A percentile compares a stretch with the other conserved stretches of the same genome.
Conservation (phyloP, 2,888 invertebrate genomes). For the Sclerodermus sp. region DNA sequence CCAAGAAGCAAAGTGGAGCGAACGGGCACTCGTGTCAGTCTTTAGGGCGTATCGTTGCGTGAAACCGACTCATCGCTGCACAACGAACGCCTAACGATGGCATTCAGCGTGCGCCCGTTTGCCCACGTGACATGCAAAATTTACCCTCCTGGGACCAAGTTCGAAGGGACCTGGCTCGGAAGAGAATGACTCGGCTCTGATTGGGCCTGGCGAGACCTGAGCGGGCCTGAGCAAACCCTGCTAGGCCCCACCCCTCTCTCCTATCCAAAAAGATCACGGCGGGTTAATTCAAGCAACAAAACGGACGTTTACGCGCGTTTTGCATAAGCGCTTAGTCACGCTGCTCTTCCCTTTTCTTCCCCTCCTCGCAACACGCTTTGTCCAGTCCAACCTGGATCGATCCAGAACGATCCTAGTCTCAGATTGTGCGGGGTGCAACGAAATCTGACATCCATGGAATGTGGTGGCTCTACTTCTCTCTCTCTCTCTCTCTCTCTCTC, state of each 20-base stretch:
- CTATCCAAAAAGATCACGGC: slow-evolving; percentile 8
- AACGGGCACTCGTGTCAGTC: background rate
- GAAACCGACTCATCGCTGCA: slow-evolving; percentile 39
- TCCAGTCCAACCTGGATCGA: background rate
- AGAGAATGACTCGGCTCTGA: slow-evolving; percentile 36
- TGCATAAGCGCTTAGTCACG: slow-evolving; percentile 51
- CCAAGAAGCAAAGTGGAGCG: slow-evolving; percentile 25
- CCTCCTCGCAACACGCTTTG: background rate
- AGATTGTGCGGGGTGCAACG: background rate
- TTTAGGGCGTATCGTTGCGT: slow-evolving; percentile 40
- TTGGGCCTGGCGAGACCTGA: slow-evolving; percentile 29
- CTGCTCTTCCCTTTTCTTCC: slow-evolving; percentile 16
- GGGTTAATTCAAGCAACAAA: slow-evolving; percentile 52
- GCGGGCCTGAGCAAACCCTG: slow-evolving; percentile 6
- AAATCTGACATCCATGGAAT: background rate
- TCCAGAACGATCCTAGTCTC: background rate
- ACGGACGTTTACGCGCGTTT: slow-evolving; percentile 51
- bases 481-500: background rate
- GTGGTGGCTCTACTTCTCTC: background rate
- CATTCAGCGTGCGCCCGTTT: slow-evolving; percentile 51
- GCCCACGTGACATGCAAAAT: slow-evolving; percentile 56
- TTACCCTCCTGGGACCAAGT: slow-evolving; percentile 37
- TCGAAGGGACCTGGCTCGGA: background rate
- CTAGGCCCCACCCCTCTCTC: slow-evolving; percentile 3
- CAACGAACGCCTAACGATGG: slow-evolving; percentile 49